Evolutionary conservation across 2,888 invertebrate species (phyloP).

Genomic region (Rhingia campestris): DNA sequence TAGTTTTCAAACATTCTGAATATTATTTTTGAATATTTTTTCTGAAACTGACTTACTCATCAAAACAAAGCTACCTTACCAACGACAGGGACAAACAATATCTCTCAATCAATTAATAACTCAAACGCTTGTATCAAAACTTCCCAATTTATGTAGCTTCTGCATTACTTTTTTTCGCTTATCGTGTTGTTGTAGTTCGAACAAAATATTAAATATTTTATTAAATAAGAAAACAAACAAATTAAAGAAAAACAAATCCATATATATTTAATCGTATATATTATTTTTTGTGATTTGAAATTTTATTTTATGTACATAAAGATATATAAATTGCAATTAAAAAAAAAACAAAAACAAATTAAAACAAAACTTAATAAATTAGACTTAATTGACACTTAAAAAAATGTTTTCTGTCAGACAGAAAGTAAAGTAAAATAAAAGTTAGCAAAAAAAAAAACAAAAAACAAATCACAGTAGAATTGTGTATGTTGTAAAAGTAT

Average conservation of each 20-base stretch:
- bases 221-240: conserved; percentile 20
- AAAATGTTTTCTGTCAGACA: conserved; percentile 59
- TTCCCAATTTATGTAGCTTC: conserved; percentile 30
- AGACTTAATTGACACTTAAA: conserved; percentile 36
- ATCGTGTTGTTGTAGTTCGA: conserved; percentile 59
- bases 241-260: conserved; percentile 17
- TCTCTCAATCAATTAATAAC: too few species aligned
- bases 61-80: too few species aligned
- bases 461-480: conserved; percentile 25
- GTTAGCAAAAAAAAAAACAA: conserved; percentile 21
- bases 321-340: conserved; percentile 25
- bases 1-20: too few species aligned
- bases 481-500: conserved; percentile 38
- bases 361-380: conserved; percentile 31
- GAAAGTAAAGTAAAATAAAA: conserved; percentile 53
- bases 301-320: conserved; percentile 61
- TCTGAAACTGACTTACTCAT: too few species aligned
- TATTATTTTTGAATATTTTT: too few species aligned
- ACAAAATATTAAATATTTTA: conserved; percentile 17
- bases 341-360: conserved; percentile 11
- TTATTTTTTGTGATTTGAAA: conserved; percentile 66
- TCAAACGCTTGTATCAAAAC: conserved; percentile 7
- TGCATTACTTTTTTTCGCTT: conserved; percentile 44
- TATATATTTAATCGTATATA: conserved; percentile 39
- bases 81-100: too few species aligned